Base-by-base conservation (phyloP, 2,888 invertebrate genomes). In the Lordiphosa andalusiaca region DNA sequence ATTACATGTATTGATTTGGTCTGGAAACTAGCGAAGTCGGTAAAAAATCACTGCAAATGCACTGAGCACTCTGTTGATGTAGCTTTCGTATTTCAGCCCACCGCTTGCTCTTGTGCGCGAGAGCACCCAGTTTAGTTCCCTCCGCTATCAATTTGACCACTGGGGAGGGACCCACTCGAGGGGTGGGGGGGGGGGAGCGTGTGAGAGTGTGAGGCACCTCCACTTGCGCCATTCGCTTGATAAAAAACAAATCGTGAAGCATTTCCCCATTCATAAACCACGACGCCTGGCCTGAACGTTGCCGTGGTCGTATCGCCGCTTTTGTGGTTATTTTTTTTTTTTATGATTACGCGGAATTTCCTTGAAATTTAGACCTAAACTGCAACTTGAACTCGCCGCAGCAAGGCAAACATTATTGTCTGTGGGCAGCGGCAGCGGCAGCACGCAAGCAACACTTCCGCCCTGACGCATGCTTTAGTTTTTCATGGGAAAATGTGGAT, bases 401-500 rank as follows among this genome's bases (percentile, higher is more conserved):
- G 54, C 65, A 64, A 68, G 59, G 61, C 58, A 69, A 74, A 74
- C 71, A 77, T 58, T 61, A 67, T 74, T 75, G 75, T 74, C 75
- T 77, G 71, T 63, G 77, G 69, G 55, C 50, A 41, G 42, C 69
- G 57, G 53, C 52, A 66, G 16, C 69, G 59, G 51, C 52, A 66
- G 16, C 61, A 69, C 61, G 71, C 71, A 62, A 67, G 55, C 71
- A 69, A 67, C 35, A 66, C 60, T 77, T 66, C 68, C 76, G 76
- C 25, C 25, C 55, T 58, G 33, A 50, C 41, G 46, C 10, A 23
- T 30, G 38, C 13, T 52, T 58, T 41, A 19, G 51, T 16, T 49
- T 67, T 75, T 67, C 66, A 71, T 60, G 56, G 71, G 56, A 63
- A 60, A 66, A 60, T 57, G 52, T 67, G 71, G 69, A 72, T 72